These are phyloP conservation scores for Hyperoplus lanceolatus DNA, from an alignment of 2,797 vertebrate species.

Conservation along the genomic window DNA sequence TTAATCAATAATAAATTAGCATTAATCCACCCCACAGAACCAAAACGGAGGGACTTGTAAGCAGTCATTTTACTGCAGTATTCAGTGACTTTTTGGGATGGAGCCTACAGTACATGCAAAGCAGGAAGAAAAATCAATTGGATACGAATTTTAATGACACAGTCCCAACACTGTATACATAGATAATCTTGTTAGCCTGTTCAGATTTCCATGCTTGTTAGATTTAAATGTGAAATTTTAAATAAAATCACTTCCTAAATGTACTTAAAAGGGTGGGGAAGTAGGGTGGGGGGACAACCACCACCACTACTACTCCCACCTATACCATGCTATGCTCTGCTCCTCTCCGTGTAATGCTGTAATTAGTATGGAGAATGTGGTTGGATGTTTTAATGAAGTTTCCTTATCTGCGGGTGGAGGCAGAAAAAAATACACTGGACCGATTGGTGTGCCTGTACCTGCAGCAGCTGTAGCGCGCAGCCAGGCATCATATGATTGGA, in stretches of 20 bases:
- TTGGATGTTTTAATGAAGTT: slow-evolving; percentile 59
- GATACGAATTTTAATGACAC: slow-evolving; percentile 73
- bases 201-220: slow-evolving; percentile 69
- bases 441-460: slow-evolving; percentile 7
- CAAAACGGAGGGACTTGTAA: slow-evolving; percentile 23
- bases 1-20: slow-evolving; percentile 62
- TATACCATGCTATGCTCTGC: not conserved
- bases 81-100: slow-evolving; percentile 36
- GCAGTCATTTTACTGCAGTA: slow-evolving; percentile 18
- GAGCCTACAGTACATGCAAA: slow-evolving; percentile 41
- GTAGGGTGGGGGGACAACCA: slow-evolving; percentile 2
- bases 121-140: slow-evolving; percentile 57
- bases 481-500: slow-evolving; percentile 45
- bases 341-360: slow-evolving; percentile 38
- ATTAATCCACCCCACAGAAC: slow-evolving; percentile 34
- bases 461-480: slow-evolving; percentile 45
- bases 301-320: not conserved
- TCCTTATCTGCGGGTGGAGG: slow-evolving; percentile 61
- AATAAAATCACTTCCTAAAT: slow-evolving; percentile 55
- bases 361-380: slow-evolving; percentile 57
- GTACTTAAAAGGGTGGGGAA: not conserved
- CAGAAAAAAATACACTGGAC: slow-evolving; percentile 15
- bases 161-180: slow-evolving; percentile 47
- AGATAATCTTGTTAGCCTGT: slow-evolving; percentile 62
- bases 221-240: slow-evolving; percentile 63